Evolutionary conservation across 2,113 vertebrate species (phyloP).

Genomic region (Octodon degus): DNA sequence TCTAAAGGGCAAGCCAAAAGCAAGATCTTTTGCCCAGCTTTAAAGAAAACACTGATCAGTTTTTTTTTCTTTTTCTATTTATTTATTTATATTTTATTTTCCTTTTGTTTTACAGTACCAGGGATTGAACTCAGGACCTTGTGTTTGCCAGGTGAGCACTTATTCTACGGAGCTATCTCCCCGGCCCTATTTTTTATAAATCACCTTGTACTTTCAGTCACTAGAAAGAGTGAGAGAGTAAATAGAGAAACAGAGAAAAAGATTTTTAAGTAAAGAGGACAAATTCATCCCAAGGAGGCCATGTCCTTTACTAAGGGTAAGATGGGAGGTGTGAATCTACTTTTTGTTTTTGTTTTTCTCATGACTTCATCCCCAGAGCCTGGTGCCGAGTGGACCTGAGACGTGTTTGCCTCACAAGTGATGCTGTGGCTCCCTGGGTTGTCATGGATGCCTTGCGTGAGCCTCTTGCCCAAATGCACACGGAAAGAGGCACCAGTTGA

Average conservation of each 20-base stretch:
- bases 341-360: neutral
- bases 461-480: neutral
- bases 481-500: neutral
- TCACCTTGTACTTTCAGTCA: neutral
- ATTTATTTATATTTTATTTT: no score
- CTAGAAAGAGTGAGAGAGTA: neutral
- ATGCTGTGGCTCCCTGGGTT: neutral
- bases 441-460: accelerated
- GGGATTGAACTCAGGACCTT: no score
- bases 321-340: neutral
- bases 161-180: no score
- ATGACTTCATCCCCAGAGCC: neutral
- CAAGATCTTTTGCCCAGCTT: neutral
- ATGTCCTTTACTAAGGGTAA: neutral
- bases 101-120: no score
- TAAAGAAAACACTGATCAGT: neutral
- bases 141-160: no score
- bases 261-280: neutral
- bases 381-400: neutral
- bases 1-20: neutral
- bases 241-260: neutral
- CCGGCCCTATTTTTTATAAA: neutral
- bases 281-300: neutral
- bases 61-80: neutral
- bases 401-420: neutral